phyloP scores from a whole-genome alignment of 2,888 invertebrate species.

The Timema podura region DNA sequence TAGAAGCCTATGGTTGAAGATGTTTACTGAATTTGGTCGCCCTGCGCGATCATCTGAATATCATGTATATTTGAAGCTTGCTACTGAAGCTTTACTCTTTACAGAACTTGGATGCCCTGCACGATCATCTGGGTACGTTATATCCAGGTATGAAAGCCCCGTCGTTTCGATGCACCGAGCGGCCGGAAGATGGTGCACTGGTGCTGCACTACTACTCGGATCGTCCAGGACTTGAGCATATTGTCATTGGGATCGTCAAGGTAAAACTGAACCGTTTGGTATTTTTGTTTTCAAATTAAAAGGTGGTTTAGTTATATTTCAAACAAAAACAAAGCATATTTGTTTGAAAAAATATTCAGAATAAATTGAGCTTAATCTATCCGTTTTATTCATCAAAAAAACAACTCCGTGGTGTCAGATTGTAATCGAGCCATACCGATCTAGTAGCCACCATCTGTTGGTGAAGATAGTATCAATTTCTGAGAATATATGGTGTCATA shows the following conservation, averaged over 20 bases:
- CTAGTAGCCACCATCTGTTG: no score
- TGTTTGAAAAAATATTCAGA: background rate
- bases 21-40: no score
- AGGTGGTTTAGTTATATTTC: background rate
- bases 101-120: conserved; percentile 92
- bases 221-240: conserved; percentile 87
- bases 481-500: no score
- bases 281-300: background rate
- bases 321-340: background rate
- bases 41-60: no score
- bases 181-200: conserved; percentile 81
- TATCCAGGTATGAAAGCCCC: conserved; percentile 95
- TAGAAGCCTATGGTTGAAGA: no score
- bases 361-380: background rate
- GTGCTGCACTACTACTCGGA: conserved; percentile 95
- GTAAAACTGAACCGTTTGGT: conserved; percentile 47
- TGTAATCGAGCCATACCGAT: no score
- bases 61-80: no score
- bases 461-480: no score
- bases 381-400: background rate
- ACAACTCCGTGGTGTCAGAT: background rate
- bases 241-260: conserved; percentile 96
- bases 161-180: conserved; percentile 90
- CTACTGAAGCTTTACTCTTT: conserved; percentile 29
- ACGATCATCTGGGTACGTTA: conserved; percentile 89